phyloP scores from a whole-genome alignment of 2,113 vertebrate genomes.

The Triplophysa siluroides region DNA sequence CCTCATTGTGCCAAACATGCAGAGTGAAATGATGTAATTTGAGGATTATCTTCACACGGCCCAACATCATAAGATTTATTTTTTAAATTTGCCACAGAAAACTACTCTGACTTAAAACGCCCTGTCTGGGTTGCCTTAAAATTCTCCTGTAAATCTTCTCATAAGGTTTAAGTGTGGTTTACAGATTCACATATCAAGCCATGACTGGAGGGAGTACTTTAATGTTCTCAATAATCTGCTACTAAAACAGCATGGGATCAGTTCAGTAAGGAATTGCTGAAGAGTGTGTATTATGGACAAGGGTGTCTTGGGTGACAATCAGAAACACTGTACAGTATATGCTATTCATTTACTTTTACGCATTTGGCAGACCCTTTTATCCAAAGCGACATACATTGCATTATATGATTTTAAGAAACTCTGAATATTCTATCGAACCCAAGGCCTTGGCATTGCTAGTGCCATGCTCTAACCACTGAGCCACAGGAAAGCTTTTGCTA shows the following conservation, averaged over 20 bases:
- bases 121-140: background rate
- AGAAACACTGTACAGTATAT: too few relatives aligned
- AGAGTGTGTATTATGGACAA: background rate
- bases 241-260: background rate
- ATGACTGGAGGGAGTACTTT: background rate
- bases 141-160: constrained; percentile 8
- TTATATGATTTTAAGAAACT: too few relatives aligned
- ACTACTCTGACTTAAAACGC: background rate
- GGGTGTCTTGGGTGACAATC: too few relatives aligned
- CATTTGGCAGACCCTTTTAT: too few relatives aligned
- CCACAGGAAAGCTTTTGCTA: too few relatives aligned
- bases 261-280: background rate
- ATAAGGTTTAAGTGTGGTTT: constrained; percentile 25
- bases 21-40: too few relatives aligned
- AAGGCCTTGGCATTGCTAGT: too few relatives aligned
- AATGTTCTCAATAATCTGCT: constrained; percentile 1
- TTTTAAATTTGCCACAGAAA: background rate
- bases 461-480: too few relatives aligned
- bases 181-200: constrained; percentile 17
- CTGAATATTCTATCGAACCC: too few relatives aligned
- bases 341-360: too few relatives aligned
- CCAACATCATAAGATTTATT: constrained; percentile 7
- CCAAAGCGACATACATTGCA: too few relatives aligned
- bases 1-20: background rate
- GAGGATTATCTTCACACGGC: background rate